phyloP scores from a whole-genome alignment of 2,888 invertebrate species.

The Agrilus mali region DNA sequence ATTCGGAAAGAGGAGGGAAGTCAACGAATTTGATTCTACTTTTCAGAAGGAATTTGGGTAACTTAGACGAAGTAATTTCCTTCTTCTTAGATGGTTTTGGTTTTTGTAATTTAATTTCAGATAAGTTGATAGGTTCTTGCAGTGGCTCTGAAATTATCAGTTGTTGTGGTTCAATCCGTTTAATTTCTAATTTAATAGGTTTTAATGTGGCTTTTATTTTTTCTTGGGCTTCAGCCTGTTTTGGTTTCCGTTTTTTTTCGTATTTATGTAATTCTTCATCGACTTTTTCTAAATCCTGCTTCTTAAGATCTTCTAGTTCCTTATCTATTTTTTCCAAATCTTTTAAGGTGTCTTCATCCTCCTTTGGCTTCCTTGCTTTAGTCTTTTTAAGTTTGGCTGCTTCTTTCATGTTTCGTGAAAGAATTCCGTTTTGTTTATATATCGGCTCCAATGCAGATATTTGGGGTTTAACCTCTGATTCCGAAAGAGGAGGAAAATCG shows the following conservation, averaged over 20 bases:
- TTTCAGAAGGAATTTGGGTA: constrained; percentile 36
- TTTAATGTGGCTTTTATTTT: constrained; percentile 5
- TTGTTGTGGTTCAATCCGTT: constrained; percentile 43
- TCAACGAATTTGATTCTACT: constrained; percentile 33
- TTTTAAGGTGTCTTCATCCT: constrained; percentile 26
- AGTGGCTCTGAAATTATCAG: constrained; percentile 44
- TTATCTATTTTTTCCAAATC: constrained; percentile 35
- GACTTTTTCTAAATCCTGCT: constrained; percentile 26
- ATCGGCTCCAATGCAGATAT: constrained; percentile 34
- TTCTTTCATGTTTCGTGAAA: constrained; percentile 52
- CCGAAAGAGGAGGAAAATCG: constrained; percentile 47
- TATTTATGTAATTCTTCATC: constrained; percentile 17
- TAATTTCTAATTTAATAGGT: constrained; percentile 43
- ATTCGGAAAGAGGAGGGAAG: constrained; percentile 33
- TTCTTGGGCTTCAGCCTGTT: constrained; percentile 3
- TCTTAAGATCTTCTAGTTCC: constrained; percentile 38
- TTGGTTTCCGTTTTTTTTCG: constrained; percentile 18
- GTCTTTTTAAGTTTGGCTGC: constrained; percentile 51
- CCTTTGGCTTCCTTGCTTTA: constrained; percentile 32
- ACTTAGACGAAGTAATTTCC: constrained; percentile 25
- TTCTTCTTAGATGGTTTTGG: constrained; percentile 27
- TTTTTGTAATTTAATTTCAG: constrained; percentile 41
- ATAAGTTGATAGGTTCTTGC: constrained; percentile 42
- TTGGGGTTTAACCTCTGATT: constrained; percentile 17
- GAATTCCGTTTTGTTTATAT: constrained; percentile 47